phyloP scores from a whole-genome alignment of 2,113 vertebrate genomes.

The Sitta europaea region DNA sequence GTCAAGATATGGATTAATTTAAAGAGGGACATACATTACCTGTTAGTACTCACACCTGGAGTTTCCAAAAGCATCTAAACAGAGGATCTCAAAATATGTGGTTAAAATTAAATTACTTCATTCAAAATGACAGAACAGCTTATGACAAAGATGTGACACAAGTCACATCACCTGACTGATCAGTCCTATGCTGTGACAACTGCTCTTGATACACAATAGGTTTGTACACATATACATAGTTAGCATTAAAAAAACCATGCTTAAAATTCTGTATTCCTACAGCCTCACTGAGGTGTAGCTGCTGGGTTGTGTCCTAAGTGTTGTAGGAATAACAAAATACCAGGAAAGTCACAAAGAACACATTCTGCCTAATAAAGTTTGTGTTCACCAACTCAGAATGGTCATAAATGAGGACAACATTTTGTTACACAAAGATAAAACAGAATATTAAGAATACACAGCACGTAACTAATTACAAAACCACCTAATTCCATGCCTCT shows the following conservation, averaged over 20 bases:
- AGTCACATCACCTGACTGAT: not conserved
- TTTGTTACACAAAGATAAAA: not conserved
- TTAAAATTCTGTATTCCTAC: not conserved
- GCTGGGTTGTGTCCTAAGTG: not conserved
- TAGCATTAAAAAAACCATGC: not conserved
- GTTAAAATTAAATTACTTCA: slow-evolving; percentile 31
- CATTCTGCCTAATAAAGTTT: not conserved
- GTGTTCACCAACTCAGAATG: not conserved
- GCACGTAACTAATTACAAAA: not conserved
- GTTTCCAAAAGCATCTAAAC: slow-evolving; percentile 54
- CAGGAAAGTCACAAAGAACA: not conserved
- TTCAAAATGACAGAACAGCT: slow-evolving; percentile 15
- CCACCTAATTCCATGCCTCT: not conserved
- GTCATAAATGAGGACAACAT: not conserved
- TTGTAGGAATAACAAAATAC: not conserved
- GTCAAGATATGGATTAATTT: slow-evolving; percentile 6
- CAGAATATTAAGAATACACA: not conserved
- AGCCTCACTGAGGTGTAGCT: not conserved
- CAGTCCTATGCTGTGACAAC: not conserved
- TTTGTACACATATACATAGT: not conserved
- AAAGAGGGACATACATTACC: slow-evolving; percentile 8
- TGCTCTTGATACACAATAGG: not conserved
- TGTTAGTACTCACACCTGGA: slow-evolving; percentile 21
- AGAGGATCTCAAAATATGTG: slow-evolving; percentile 42
- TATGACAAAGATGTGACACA: not conserved